Percentiles rank a stretch among this genome's conserved stretches.
Conservation (phyloP, 2,797 vertebrate genomes). For the Anguilla pacifica region DNA sequence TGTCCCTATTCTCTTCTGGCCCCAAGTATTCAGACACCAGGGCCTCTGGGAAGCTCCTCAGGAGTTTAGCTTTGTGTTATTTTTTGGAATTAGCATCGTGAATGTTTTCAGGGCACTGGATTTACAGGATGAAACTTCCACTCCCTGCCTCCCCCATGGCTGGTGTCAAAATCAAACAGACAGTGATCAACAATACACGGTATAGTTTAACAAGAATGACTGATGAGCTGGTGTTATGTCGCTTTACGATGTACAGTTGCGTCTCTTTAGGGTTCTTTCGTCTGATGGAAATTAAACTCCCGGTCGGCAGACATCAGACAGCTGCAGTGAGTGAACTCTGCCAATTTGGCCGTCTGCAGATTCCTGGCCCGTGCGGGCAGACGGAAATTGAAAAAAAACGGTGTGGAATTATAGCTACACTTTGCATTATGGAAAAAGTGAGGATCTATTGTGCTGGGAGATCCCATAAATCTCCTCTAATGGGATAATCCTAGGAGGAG, state of each 20-base stretch:
- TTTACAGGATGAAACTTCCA: not conserved
- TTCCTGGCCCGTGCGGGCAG: not conserved
- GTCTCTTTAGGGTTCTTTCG: not conserved
- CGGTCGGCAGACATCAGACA: not conserved
- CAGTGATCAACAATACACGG: not conserved
- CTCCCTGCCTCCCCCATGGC: not conserved
- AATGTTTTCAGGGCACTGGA: not conserved
- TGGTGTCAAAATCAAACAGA: not conserved
- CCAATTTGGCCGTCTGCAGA: not conserved
- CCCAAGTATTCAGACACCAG: not conserved
- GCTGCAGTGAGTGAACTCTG: not conserved
- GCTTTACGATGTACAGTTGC: not conserved
- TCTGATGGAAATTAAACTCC: not conserved
- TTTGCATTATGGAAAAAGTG: constrained; percentile 22
- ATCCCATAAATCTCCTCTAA: constrained; percentile 13
- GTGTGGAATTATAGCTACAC: not conserved
- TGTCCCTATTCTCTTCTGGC: not conserved
- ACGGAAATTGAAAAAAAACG: not conserved
- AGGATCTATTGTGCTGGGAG: not conserved
- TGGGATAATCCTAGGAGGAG: not conserved
- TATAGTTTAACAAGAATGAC: not conserved
- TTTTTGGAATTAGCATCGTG: not conserved
- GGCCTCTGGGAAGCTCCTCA: too few relatives aligned
- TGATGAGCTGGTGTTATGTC: not conserved
- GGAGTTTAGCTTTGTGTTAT: too few relatives aligned